A percentile compares a stretch with the other conserved stretches of the same genome.
phyloP scores from a whole-genome alignment of 2,888 invertebrate genomes.

The Netelia virgata region DNA sequence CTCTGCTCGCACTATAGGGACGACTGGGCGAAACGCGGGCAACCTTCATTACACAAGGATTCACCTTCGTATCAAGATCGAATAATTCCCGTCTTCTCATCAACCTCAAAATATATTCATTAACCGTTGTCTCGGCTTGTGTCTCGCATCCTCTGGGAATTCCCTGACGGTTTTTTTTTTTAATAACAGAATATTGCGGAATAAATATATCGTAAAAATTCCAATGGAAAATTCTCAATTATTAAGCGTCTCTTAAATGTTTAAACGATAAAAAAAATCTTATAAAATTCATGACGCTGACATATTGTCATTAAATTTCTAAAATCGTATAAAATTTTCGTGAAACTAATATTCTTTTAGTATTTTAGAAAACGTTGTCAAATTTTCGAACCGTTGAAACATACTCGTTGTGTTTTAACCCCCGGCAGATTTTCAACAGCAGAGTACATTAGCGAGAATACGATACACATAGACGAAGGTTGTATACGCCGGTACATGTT shows the following conservation, averaged over 20 bases:
- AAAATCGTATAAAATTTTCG: too few relatives aligned
- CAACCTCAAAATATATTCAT: background rate
- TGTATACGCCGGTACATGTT: background rate
- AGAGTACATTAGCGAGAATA: background rate
- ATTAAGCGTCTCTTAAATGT: too few relatives aligned
- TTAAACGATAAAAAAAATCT: too few relatives aligned
- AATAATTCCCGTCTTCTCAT: background rate
- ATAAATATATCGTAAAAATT: too few relatives aligned
- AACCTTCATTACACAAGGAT: background rate
- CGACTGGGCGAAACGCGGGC: background rate
- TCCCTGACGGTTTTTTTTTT: background rate
- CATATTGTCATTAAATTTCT: too few relatives aligned
- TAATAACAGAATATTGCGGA: background rate
- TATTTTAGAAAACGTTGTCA: too few relatives aligned
- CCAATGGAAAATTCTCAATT: too few relatives aligned
- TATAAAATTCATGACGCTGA: too few relatives aligned
- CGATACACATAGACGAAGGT: background rate
- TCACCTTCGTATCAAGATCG: background rate
- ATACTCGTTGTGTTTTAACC: slow-evolving; percentile 2
- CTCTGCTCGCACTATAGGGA: background rate
- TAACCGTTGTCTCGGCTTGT: background rate
- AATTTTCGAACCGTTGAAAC: too few relatives aligned
- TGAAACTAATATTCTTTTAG: too few relatives aligned
- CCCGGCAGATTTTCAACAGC: background rate
- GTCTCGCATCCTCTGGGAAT: background rate